phyloP scores from a whole-genome alignment of 2,888 invertebrate genomes.

The Clitarchus hookeri region DNA sequence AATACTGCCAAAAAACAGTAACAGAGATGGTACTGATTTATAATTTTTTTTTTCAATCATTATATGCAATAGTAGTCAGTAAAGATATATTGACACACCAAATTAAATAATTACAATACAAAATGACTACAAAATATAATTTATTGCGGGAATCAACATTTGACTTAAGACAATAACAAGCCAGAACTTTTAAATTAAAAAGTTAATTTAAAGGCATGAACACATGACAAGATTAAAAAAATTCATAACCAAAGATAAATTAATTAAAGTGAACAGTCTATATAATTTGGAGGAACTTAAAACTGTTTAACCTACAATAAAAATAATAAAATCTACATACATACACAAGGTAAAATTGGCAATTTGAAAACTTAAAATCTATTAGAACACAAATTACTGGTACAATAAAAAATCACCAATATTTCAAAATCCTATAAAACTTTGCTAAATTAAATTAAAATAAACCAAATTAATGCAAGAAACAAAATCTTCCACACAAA shows the following conservation, averaged over 20 bases:
- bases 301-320: not conserved
- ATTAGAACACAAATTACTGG: not conserved
- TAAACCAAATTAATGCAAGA: not conserved
- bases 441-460: not conserved
- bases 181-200: conserved; percentile 1
- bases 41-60: too few species aligned
- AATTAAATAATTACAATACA: not conserved
- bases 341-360: not conserved
- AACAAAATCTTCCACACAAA: not conserved
- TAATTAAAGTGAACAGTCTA: not conserved
- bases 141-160: not conserved
- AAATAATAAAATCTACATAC: not conserved
- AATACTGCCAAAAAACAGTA: too few species aligned
- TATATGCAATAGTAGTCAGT: conserved; percentile 34
- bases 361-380: not conserved
- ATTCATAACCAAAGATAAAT: not conserved
- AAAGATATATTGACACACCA: not conserved
- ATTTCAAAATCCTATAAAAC: not conserved
- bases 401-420: not conserved
- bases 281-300: not conserved
- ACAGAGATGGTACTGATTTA: too few species aligned
- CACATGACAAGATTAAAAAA: not conserved
- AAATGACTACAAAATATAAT: not conserved
- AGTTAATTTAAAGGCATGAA: not conserved
- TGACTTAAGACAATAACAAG: not conserved